These are phyloP conservation scores for Tribolium freemani DNA, from an alignment of 2,888 invertebrate species.

Conservation along the genomic window DNA sequence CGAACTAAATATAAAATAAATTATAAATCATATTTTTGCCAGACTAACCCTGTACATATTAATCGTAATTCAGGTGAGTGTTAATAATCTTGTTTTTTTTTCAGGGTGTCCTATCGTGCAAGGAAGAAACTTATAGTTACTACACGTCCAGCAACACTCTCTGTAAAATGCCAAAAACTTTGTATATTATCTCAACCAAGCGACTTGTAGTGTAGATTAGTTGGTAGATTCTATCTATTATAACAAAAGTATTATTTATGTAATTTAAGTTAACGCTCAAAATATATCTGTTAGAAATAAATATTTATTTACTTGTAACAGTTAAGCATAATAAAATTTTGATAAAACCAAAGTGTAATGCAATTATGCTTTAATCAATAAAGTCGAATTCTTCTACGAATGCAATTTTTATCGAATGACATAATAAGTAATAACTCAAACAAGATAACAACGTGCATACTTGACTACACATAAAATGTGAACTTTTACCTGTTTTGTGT, in stretches of 20 bases:
- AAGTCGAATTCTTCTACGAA: no score
- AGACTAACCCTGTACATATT: no score
- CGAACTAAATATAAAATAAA: no score
- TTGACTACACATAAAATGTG: no score
- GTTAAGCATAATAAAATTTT: constrained; percentile 5
- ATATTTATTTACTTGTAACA: constrained; percentile 32
- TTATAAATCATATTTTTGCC: no score
- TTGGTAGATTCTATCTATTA: not conserved
- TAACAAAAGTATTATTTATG: not conserved
- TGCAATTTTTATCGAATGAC: no score
- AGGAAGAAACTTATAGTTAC: constrained; percentile 58
- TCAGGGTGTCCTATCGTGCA: constrained; percentile 61
- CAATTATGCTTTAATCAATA: not conserved
- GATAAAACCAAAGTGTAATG: not conserved
- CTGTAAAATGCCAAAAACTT: constrained; percentile 63
- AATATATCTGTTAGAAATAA: constrained; percentile 24
- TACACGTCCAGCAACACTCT: constrained; percentile 9
- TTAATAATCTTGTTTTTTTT: constrained; percentile 46
- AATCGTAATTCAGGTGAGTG: no score
- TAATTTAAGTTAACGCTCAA: constrained; percentile 29
- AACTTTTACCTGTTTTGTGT: no score
- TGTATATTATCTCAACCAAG: constrained; percentile 56
- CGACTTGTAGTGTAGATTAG: constrained; percentile 21
- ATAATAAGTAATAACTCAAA: no score
- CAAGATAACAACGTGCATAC: no score